A percentile compares a stretch with the other conserved stretches of the same genome.
Evolutionary conservation across 2,888 invertebrate genomes (phyloP).

Genomic region (Alentia gelatinosa): DNA sequence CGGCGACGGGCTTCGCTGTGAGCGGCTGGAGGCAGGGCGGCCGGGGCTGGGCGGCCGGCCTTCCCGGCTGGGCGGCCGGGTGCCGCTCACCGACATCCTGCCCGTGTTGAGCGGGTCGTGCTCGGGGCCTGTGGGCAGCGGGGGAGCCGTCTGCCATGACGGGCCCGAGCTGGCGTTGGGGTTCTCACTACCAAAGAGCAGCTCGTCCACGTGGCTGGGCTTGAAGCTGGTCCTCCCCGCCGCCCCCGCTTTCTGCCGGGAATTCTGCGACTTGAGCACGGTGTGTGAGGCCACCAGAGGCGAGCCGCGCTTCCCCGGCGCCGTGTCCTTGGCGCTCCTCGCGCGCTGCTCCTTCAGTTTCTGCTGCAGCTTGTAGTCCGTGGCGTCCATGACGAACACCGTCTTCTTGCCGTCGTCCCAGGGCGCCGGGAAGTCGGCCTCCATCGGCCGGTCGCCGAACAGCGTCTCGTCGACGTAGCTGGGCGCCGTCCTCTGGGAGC

Average conservation of each 20-base stretch:
- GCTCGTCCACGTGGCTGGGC: slow-evolving; percentile 32
- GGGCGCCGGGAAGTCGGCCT: slow-evolving; percentile 2
- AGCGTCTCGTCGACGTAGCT: slow-evolving; percentile 42
- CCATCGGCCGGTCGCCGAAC: not conserved
- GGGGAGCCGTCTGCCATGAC: not conserved
- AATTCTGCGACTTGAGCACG: not conserved
- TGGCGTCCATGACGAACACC: slow-evolving; percentile 34
- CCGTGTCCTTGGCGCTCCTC: not conserved
- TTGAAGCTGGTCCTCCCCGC: not conserved
- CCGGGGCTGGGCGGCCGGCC: slow-evolving; percentile 24
- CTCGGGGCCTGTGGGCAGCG: not conserved
- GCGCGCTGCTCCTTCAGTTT: slow-evolving; percentile 28
- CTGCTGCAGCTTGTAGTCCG: slow-evolving; percentile 29
- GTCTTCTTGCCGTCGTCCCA: slow-evolving; percentile 47
- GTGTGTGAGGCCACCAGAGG: slow-evolving; percentile 41
- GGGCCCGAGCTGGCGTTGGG: not conserved
- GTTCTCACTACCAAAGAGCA: not conserved
- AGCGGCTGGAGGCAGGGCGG: not conserved
- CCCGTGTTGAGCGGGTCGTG: slow-evolving; percentile 29
- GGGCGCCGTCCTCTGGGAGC: not conserved
- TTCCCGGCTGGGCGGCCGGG: slow-evolving; percentile 14
- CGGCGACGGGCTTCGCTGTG: not conserved
- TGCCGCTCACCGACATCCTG: not conserved
- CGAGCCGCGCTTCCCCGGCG: not conserved
- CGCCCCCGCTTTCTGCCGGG: not conserved